Conservation (phyloP, 2,113 vertebrate genomes). For the Peromyscus polionotus region DNA sequence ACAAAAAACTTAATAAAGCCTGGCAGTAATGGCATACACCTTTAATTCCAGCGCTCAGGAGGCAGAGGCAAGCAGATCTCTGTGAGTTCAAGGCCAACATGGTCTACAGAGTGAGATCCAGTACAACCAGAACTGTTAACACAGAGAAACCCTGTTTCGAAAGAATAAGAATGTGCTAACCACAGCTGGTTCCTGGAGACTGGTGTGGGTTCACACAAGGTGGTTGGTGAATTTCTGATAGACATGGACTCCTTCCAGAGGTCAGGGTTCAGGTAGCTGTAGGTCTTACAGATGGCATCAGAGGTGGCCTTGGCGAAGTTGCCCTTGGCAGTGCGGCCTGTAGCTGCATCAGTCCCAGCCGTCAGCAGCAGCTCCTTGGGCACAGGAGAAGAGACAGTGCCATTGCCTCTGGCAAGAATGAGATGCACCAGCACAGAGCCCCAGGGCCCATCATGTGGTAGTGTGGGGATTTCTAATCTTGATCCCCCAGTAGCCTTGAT, state of each 20-base stretch:
- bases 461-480: background rate
- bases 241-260: background rate
- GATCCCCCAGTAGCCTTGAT: background rate
- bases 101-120: background rate
- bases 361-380: background rate
- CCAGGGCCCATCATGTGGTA: background rate
- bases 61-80: background rate
- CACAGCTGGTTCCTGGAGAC: background rate
- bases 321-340: background rate
- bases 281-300: background rate
- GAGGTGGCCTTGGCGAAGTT: background rate
- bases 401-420: background rate
- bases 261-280: background rate
- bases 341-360: background rate
- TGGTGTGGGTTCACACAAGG: background rate
- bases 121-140: background rate
- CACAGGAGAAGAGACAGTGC: background rate
- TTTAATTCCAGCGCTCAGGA: background rate
- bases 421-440: background rate
- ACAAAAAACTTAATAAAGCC: background rate
- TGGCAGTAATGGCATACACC: background rate
- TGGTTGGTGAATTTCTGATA: background rate
- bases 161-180: background rate
- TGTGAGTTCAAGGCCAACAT: background rate
- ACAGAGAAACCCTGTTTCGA: background rate